These are phyloP conservation scores for Agrotis segetum DNA, from an alignment of 2,888 invertebrate species.

Conservation along the genomic window DNA sequence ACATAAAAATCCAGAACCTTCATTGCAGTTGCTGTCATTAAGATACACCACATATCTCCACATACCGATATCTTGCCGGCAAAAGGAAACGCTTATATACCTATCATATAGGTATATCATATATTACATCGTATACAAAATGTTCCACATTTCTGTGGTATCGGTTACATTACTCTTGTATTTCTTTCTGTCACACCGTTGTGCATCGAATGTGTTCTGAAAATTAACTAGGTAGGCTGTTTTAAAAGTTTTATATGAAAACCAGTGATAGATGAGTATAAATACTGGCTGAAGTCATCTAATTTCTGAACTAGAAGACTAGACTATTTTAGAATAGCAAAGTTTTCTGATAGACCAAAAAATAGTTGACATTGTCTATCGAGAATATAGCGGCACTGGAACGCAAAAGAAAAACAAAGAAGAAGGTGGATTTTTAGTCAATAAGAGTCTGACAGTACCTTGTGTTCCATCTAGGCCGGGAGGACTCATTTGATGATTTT, in stretches of 20 bases:
- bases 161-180: conserved; percentile 41
- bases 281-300: not conserved
- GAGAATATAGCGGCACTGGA: too few species aligned
- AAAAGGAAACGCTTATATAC: conserved; percentile 48
- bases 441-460: too few species aligned
- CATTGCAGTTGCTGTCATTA: conserved; percentile 27
- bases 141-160: conserved; percentile 60
- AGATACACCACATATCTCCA: conserved; percentile 14
- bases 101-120: too few species aligned
- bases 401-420: too few species aligned
- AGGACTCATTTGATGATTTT: too few species aligned
- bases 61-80: conserved; percentile 35
- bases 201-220: not conserved
- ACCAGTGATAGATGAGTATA: not conserved
- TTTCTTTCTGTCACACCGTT: conserved; percentile 56
- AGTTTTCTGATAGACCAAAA: not conserved
- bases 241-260: too few species aligned
- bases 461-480: too few species aligned
- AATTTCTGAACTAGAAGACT: not conserved
- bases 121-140: too few species aligned
- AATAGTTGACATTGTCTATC: too few species aligned
- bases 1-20: not conserved
- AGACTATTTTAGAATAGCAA: not conserved
- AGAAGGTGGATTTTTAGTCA: too few species aligned
- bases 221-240: too few species aligned